These are phyloP conservation scores for Caenorhabditis parvicauda DNA, from an alignment of 2,888 invertebrate species.

Conservation along the genomic window DNA sequence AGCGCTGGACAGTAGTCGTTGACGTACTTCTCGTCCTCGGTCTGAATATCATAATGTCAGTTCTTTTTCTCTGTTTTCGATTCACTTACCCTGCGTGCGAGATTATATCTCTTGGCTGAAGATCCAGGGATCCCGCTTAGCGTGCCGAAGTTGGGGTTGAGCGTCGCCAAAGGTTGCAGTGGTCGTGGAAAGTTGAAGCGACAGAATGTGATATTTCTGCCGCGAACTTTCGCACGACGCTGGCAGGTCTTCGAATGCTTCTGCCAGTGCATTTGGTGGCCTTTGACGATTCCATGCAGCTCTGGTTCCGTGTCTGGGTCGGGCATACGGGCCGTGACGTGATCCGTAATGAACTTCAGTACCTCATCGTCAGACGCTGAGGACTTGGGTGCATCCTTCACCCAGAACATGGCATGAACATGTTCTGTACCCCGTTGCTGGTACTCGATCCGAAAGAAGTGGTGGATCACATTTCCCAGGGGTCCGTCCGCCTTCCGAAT, in stretches of 20 bases:
- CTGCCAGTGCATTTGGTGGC: conserved; percentile 5
- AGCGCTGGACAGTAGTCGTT: conserved; percentile 10
- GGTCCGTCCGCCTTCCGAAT: neutral
- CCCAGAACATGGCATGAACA: conserved; percentile 12
- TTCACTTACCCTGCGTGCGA: neutral
- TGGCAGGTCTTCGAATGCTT: conserved; percentile 8
- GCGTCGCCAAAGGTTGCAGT: no score
- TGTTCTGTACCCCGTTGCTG: conserved; percentile 12
- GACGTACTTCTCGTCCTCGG: neutral
- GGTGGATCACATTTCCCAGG: conserved; percentile 7
- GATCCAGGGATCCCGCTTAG: neutral
- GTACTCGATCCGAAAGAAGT: conserved; percentile 13
- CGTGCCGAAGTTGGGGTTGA: neutral
- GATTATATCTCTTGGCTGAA: neutral
- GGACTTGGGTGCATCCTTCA: neutral
- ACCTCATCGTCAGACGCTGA: neutral
- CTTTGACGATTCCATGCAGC: neutral
- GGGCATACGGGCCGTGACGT: conserved; percentile 8
- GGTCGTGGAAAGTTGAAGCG: conserved; percentile 16
- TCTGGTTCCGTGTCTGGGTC: conserved; percentile 3
- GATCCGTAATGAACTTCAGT: neutral
- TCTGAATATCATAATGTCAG: no score
- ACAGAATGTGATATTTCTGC: neutral
- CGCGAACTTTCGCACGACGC: neutral
- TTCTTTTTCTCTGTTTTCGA: neutral